Percentiles rank a stretch among this genome's conserved stretches.
Conservation (phyloP, 1,140 invertebrate species). For the Cepaea nemoralis region DNA sequence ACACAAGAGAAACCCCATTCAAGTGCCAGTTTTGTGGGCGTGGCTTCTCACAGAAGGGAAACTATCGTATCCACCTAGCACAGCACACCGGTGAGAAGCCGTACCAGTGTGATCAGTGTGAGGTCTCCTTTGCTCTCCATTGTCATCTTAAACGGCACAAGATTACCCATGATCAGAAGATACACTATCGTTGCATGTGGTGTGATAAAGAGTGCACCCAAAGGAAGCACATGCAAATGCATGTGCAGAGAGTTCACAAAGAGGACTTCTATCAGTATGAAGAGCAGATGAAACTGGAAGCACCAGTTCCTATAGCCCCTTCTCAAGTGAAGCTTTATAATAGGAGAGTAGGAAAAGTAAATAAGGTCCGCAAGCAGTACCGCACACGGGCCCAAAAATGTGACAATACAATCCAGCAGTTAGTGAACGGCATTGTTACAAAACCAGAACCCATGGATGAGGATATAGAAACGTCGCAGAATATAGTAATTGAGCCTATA, state of each 20-base stretch:
- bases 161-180: slow-evolving; percentile 34
- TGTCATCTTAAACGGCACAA: slow-evolving; percentile 38
- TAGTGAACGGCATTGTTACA: slow-evolving; percentile 20
- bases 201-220: slow-evolving; percentile 42
- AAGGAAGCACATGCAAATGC: slow-evolving; percentile 42
- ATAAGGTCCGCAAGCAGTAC: slow-evolving; percentile 26
- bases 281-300: slow-evolving; percentile 38
- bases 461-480: not conserved
- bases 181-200: slow-evolving; percentile 39
- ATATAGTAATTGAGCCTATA: slow-evolving; percentile 31
- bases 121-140: slow-evolving; percentile 28
- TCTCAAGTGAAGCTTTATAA: slow-evolving; percentile 36
- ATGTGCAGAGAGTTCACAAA: slow-evolving; percentile 36
- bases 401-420: slow-evolving; percentile 19
- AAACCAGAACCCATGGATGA: slow-evolving; percentile 29
- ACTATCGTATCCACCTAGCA: slow-evolving; percentile 36
- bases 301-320: slow-evolving; percentile 28
- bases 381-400: slow-evolving; percentile 34
- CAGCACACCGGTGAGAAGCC: slow-evolving; percentile 40
- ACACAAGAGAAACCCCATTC: slow-evolving; percentile 38
- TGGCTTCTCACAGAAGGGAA: slow-evolving; percentile 37
- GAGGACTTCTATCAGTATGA: slow-evolving; percentile 39
- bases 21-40: slow-evolving; percentile 31
- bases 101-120: slow-evolving; percentile 36
- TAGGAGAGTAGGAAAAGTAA: slow-evolving; percentile 14